These are phyloP conservation scores for western clawed frog (Xenopus tropicalis) DNA, from an alignment of 2,113 vertebrate species.

Conservation along the genomic window UCB_Xtro_10.0 CM004451.2:87505501-87506000, in stretches of 20 bases:
- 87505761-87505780: neutral
- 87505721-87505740: constrained; percentile 34
- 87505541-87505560: constrained; percentile 28
- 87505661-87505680: constrained; percentile 23
- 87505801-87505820: neutral
- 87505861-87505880: too few species aligned
- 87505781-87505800: constrained; percentile 10
- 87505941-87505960: too few species aligned
- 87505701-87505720: constrained; percentile 42
- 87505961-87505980: too few species aligned
- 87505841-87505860: neutral
- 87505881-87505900: too few species aligned
- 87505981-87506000: too few species aligned
- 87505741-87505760: constrained; percentile 24
- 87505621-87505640: constrained; percentile 28
- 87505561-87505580: constrained; percentile 28
- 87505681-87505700: constrained; percentile 45
- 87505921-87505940: too few species aligned
- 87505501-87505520: neutral
- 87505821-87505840: neutral
- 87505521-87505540: constrained; percentile 5
- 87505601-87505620: constrained; percentile 41
- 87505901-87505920: too few species aligned
- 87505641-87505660: constrained; percentile 42
- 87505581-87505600: constrained; percentile 38